Percentiles rank a stretch among this genome's conserved stretches.
Conservation (phyloP, 2,888 invertebrate genomes). For the Cryptus viduatorius region DNA sequence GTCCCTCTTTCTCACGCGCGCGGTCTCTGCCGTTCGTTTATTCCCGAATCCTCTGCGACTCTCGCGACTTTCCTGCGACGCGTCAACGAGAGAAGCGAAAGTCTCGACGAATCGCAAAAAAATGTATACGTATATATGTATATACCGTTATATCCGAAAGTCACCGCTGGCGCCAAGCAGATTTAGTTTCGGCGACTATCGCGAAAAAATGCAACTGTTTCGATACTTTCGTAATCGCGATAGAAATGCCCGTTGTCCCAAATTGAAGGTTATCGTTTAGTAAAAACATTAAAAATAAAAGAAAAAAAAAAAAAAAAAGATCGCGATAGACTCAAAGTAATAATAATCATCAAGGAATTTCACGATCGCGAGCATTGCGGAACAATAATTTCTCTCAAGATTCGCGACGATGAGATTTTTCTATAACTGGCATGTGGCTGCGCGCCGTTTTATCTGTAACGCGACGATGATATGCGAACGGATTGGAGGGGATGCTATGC, state of each 20-base stretch:
- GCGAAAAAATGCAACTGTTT: background rate
- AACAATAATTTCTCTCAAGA: constrained; percentile 2
- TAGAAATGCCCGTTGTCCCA: too few species aligned
- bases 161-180: constrained; percentile 23
- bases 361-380: background rate
- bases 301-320: too few species aligned
- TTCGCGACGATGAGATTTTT: background rate
- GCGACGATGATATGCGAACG: constrained; percentile 7
- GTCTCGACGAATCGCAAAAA: background rate
- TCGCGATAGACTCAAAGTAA: background rate
- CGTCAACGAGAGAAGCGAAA: constrained; percentile 16
- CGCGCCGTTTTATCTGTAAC: constrained; percentile 14
- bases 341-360: background rate
- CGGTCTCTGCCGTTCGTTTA: constrained; percentile 9
- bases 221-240: too few species aligned
- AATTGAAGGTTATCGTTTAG: too few species aligned
- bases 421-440: background rate
- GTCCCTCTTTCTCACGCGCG: constrained; percentile 47
- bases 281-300: too few species aligned
- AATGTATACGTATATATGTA: background rate
- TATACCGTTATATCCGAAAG: background rate
- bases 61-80: constrained; percentile 18
- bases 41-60: constrained; percentile 23
- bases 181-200: constrained; percentile 10
- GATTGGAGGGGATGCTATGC: constrained; percentile 24